A percentile compares a stretch with the other conserved stretches of the same genome.
Conservation (phyloP, 2,797 vertebrate genomes). For the Anableps anableps region DNA sequence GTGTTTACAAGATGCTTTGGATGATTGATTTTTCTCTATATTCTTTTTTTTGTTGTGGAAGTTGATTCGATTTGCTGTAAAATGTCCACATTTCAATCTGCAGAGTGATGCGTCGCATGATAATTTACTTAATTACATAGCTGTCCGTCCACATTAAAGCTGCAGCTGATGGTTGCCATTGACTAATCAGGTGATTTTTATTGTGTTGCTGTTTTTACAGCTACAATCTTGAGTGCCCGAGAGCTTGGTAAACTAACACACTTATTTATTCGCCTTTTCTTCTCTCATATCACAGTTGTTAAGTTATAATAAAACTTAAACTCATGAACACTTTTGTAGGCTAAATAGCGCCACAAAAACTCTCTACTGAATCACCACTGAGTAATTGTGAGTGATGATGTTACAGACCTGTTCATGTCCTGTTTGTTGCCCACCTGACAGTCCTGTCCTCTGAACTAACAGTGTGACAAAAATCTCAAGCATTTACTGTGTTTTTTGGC, state of each 20-base stretch:
- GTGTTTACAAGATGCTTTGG: neutral
- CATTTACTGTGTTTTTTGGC: neutral
- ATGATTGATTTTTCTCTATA: neutral
- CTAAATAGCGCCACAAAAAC: neutral
- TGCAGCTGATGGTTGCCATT: neutral
- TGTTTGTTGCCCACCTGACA: neutral
- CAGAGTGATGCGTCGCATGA: neutral
- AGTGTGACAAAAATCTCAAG: neutral
- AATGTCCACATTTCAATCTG: neutral
- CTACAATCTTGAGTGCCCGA: neutral
- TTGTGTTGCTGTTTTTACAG: neutral
- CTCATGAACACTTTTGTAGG: neutral
- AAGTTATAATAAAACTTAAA: neutral
- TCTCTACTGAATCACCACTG: neutral
- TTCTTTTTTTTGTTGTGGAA: neutral
- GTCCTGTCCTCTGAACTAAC: neutral
- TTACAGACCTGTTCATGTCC: neutral
- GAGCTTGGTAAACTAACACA: neutral
- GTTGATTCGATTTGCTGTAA: neutral
- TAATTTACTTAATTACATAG: neutral
- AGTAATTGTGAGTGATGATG: neutral
- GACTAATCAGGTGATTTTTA: neutral
- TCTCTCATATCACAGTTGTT: neutral
- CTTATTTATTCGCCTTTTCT: neutral
- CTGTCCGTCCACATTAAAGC: neutral